Evolutionary conservation across 2,888 invertebrate genomes (phyloP).

Genomic region (Drosophila seclusa): DNA sequence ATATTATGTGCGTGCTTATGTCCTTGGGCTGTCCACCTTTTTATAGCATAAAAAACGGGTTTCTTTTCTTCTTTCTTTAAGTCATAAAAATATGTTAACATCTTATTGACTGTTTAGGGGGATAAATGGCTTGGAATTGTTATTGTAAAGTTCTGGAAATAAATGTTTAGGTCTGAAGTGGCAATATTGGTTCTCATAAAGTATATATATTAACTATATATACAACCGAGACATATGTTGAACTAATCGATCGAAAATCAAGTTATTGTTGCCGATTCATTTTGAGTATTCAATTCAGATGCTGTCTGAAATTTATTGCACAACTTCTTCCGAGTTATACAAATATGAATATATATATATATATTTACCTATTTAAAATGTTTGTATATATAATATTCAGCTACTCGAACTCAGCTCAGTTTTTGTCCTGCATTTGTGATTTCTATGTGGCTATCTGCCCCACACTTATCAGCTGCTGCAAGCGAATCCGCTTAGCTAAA

Average conservation of each 20-base stretch:
- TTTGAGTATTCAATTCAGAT: not conserved
- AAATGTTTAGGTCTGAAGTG: not conserved
- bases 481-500: constrained; percentile 47
- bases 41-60: not conserved
- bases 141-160: not conserved
- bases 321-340: not conserved
- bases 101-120: not conserved
- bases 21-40: not conserved
- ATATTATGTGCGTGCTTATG: not conserved
- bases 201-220: not conserved
- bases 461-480: constrained; percentile 44
- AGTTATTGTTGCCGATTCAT: not conserved
- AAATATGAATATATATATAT: not conserved
- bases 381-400: not conserved
- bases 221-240: not conserved
- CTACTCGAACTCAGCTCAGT: not conserved
- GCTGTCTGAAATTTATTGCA: not conserved
- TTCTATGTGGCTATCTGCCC: constrained; percentile 10
- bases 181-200: not conserved
- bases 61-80: not conserved
- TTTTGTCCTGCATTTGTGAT: not conserved
- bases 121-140: not conserved
- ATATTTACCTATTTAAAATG: not conserved
- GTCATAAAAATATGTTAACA: not conserved
- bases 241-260: not conserved